Evolutionary conservation across 2,888 invertebrate species (phyloP).

Genomic region (Penaeus monodon): DNA sequence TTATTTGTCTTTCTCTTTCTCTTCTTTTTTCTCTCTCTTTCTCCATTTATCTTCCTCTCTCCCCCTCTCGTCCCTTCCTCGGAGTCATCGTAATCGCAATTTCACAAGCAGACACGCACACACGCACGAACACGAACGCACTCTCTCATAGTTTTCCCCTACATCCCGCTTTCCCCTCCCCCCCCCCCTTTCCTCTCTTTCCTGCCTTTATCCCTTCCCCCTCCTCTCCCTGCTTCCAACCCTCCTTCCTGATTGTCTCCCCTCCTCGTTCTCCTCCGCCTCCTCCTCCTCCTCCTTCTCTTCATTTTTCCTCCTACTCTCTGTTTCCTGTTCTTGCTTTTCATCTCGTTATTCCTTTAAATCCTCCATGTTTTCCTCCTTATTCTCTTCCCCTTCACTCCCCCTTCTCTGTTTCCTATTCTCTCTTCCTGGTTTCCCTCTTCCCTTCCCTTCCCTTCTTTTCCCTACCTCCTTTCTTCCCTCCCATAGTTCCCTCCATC

Average conservation of each 20-base stretch:
- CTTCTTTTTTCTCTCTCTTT: neutral
- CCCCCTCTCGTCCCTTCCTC: neutral
- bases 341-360: neutral
- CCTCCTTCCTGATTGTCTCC: neutral
- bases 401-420: neutral
- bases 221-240: constrained; percentile 19
- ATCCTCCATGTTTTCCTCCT: neutral
- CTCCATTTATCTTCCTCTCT: neutral
- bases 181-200: neutral
- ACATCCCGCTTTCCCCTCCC: neutral
- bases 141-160: neutral
- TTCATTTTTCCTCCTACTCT: neutral
- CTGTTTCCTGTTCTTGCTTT: neutral
- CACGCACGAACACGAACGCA: neutral
- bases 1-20: neutral
- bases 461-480: too few species aligned
- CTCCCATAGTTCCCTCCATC: neutral
- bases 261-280: neutral
- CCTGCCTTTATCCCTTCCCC: too few species aligned
- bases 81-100: neutral
- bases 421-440: neutral
- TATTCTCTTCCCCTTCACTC: neutral
- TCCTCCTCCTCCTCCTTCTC: neutral
- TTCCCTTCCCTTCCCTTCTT: too few species aligned
- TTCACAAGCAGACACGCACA: neutral